Evolutionary conservation across 2,797 vertebrate species (phyloP).

Genomic region (Hylomyscus alleni): DNA sequence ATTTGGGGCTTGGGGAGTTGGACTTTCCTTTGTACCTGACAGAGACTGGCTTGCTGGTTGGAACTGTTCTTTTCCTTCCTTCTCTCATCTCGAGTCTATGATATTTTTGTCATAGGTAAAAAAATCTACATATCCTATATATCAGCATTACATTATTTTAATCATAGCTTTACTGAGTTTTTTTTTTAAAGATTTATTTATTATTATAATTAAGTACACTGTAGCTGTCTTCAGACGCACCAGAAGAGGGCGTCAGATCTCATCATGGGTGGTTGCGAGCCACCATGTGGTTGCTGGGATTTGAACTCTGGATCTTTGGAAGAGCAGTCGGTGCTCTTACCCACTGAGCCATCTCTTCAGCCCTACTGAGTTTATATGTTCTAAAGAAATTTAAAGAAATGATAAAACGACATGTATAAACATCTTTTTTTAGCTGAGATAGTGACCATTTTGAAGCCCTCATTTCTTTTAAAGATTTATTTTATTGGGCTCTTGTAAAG

Average conservation of each 20-base stretch:
- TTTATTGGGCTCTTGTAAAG: background rate
- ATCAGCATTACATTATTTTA: background rate
- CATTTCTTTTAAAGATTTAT: background rate
- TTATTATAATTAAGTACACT: no score
- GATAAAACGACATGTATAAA: background rate
- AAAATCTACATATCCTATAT: background rate
- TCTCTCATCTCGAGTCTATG: background rate
- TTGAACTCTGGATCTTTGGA: no score
- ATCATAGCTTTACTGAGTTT: background rate
- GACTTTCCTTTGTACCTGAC: background rate
- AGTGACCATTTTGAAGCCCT: background rate
- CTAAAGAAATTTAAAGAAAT: constrained; percentile 43
- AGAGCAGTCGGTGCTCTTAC: no score
- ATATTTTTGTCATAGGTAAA: background rate
- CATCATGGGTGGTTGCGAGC: no score
- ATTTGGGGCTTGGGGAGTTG: background rate
- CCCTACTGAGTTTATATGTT: background rate
- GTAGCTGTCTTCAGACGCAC: no score
- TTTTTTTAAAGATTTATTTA: no score
- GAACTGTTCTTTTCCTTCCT: background rate
- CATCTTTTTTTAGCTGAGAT: background rate
- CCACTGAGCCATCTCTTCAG: no score
- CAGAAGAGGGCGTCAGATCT: no score
- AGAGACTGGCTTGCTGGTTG: background rate
- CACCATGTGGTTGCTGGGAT: no score